Base-by-base conservation (phyloP, 2,113 vertebrate species). In the Crotophaga sulcirostris region DNA sequence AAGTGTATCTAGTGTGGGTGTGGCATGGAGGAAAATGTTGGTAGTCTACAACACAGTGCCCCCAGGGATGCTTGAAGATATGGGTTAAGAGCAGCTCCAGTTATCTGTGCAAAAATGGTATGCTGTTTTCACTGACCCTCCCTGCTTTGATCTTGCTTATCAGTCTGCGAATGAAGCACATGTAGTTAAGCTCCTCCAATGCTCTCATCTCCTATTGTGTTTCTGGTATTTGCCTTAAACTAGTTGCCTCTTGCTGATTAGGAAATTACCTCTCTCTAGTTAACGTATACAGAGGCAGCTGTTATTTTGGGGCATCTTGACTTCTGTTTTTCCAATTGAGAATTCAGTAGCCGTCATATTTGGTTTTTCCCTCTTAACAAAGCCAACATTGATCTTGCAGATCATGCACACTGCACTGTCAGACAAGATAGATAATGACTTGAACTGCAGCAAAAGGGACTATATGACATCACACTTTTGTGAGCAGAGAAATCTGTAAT, bases 401-500 rank as follows among this genome's bases (percentile, higher is more conserved):
- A 96, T 96, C 89, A 76, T 91, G 84, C 93, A 94, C 77, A 4
- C 90, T 64, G 92, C 59, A 56, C 79, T 95, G 91, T 83, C 97
- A 97, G 93, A 95, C 95, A 90, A 96, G 97, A 97, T 67, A 97
- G 95, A 97, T 94, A 97, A 94, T 93, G 86, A 97, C 96, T 96
- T 67, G 85, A 91, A 73, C 87, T 91, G 68, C 60, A 96, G 94
- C 83, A 97, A 98, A 97, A 89, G 91, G 89, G 91, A 94, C 95
- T 95, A 84, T 93, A 87, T 98, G 97, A 98, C 95, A 97, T 97
- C 97, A 98, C 84, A 96, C 59, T 97, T 87, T 83, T 90, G 95
- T 94, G 77, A 96, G 62, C 75, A 79, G 97, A 97, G 90, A 97
- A 96, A 95, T 97, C 91, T 96, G 86, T 97, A 95, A 96, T 97